A percentile compares a stretch with the other conserved stretches of the same genome.
Evolutionary conservation across 2,888 invertebrate genomes (phyloP).

Genomic region (Cerastoderma edule): DNA sequence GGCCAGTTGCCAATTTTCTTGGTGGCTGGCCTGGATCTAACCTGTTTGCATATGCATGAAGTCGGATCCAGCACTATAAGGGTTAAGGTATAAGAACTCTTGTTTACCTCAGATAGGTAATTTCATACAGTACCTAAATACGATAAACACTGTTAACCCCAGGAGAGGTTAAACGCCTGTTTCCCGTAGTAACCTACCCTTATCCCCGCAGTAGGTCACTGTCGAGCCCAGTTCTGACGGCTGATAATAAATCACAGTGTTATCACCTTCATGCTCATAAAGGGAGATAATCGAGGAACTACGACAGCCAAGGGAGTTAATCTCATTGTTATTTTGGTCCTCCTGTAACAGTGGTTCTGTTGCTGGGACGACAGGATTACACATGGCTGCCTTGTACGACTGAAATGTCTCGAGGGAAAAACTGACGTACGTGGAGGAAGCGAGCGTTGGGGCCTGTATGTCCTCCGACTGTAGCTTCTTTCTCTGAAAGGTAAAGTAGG

Average conservation of each 20-base stretch:
- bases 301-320: conserved; percentile 47
- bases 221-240: conserved; percentile 49
- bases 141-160: too few relatives aligned
- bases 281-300: conserved; percentile 58
- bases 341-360: conserved; percentile 36
- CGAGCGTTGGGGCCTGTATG: conserved; percentile 15
- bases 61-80: too few relatives aligned
- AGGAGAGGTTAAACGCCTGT: conserved; percentile 49
- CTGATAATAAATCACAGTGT: conserved; percentile 44
- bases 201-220: conserved; percentile 32
- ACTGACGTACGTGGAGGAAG: conserved; percentile 18
- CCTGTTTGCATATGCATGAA: too few relatives aligned
- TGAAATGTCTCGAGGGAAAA: conserved; percentile 46
- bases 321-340: conserved; percentile 33
- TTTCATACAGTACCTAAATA: too few relatives aligned
- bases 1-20: too few relatives aligned
- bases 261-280: conserved; percentile 41
- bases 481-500: conserved; percentile 19
- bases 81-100: too few relatives aligned
- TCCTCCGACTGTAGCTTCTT: conserved; percentile 10
- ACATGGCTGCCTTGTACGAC: conserved; percentile 60
- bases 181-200: conserved; percentile 37
- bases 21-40: too few relatives aligned
- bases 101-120: too few relatives aligned
- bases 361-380: conserved; percentile 43